Conservation (phyloP, 92 coral and sea anemone genomes). For the Phymanthus crucifer region DNA sequence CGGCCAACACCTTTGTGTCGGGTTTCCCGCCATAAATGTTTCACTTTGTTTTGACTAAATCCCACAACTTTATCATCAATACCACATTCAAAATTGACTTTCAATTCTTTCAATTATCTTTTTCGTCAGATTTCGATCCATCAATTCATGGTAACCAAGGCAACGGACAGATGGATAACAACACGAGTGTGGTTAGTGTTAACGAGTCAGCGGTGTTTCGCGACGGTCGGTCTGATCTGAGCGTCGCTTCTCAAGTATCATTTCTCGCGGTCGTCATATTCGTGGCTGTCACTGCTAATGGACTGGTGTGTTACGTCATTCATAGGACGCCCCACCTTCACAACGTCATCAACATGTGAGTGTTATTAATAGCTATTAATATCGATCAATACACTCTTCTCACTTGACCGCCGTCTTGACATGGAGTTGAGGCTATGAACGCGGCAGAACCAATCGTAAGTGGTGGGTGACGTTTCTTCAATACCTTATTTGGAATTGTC, state of each 20-base stretch:
- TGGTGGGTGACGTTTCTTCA: too few relatives aligned
- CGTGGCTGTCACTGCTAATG: slow-evolving; percentile 62
- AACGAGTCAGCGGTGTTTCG: slow-evolving; percentile 36
- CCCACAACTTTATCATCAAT: neutral
- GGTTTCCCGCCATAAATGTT: neutral
- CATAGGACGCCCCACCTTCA: slow-evolving; percentile 65
- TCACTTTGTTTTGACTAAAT: neutral
- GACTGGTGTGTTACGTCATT: slow-evolving; percentile 71
- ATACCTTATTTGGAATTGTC: too few relatives aligned
- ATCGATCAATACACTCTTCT: too few relatives aligned
- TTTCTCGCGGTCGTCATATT: slow-evolving; percentile 57
- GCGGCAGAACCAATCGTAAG: too few relatives aligned
- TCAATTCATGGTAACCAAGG: slow-evolving; percentile 8
- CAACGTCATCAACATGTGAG: slow-evolving; percentile 68
- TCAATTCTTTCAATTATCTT: slow-evolving; percentile 9
- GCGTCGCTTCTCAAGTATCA: slow-evolving; percentile 22
- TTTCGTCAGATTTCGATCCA: neutral
- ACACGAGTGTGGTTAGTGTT: slow-evolving; percentile 1
- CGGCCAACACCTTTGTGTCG: neutral
- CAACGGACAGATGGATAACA: slow-evolving; percentile 20
- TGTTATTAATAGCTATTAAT: neutral
- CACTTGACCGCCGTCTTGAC: too few relatives aligned
- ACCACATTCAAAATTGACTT: neutral
- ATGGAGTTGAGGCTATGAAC: too few relatives aligned
- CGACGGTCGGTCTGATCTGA: neutral